Percentiles rank a stretch among this genome's conserved stretches.
Evolutionary conservation across 2,113 vertebrate species (phyloP).

Genomic region (Mustelus asterias): DNA sequence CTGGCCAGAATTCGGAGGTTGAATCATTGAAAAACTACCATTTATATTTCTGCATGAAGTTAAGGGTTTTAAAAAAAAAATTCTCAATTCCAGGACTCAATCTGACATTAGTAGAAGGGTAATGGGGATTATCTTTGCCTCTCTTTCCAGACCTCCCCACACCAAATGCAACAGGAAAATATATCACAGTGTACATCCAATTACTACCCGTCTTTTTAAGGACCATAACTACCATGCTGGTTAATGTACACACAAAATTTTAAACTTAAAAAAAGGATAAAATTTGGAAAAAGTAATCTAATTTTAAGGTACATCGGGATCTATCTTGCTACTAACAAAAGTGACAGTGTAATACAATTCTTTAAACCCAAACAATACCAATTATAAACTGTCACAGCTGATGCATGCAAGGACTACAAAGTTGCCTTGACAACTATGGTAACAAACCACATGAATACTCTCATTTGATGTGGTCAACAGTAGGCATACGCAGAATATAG

Average conservation of each 20-base stretch:
- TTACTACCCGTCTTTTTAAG: neutral
- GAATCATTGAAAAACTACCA: neutral
- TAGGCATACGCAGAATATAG: constrained; percentile 43
- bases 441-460: constrained; percentile 44
- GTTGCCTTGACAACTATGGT: constrained; percentile 44
- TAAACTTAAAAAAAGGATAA: neutral
- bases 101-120: neutral
- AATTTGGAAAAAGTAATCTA: neutral
- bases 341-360: neutral
- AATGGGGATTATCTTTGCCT: neutral
- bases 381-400: constrained; percentile 19
- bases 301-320: neutral
- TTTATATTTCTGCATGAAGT: neutral
- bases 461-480: constrained; percentile 38
- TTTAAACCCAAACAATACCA: neutral
- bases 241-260: neutral
- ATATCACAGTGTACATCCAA: neutral
- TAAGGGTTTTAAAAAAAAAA: neutral
- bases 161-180: neutral
- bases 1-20: neutral
- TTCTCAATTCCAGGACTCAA: neutral
- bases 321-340: neutral
- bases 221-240: neutral
- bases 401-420: constrained; percentile 39
- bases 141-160: neutral